These are phyloP conservation scores for Ephialtes manifestator DNA, from an alignment of 2,888 invertebrate genomes.

Conservation along the genomic window DNA sequence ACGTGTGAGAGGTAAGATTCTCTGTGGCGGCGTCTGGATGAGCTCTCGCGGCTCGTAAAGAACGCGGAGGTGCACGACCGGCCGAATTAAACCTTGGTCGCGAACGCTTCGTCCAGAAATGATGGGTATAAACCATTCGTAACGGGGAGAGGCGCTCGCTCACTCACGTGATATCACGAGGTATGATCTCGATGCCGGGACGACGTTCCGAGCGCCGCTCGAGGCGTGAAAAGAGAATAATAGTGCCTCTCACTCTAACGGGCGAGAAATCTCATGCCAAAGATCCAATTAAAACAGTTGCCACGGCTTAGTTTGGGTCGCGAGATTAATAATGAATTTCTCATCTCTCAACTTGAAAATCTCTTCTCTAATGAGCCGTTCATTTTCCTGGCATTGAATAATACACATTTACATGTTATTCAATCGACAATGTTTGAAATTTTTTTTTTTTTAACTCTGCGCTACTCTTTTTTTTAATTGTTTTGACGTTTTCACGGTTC, in stretches of 20 bases:
- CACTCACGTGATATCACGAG: slow-evolving; percentile 63
- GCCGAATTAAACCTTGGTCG: slow-evolving; percentile 59
- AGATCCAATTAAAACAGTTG: slow-evolving; percentile 68
- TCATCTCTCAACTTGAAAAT: slow-evolving; percentile 30
- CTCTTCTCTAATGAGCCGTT: slow-evolving; percentile 27
- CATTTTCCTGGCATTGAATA: slow-evolving; percentile 14
- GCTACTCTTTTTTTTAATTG: not conserved
- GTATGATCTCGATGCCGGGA: slow-evolving; percentile 66
- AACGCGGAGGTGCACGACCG: slow-evolving; percentile 62
- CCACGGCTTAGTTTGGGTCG: slow-evolving; percentile 49
- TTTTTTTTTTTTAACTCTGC: not conserved
- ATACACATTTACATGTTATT: slow-evolving; percentile 25
- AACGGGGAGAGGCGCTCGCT: slow-evolving; percentile 60
- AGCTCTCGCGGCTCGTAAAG: slow-evolving; percentile 54
- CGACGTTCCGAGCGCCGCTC: slow-evolving; percentile 48
- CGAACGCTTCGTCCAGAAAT: slow-evolving; percentile 63
- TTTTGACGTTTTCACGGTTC: not conserved
- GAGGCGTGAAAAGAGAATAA: slow-evolving; percentile 66
- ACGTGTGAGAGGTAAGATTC: slow-evolving; percentile 19
- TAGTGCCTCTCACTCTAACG: slow-evolving; percentile 42
- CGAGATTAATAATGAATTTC: slow-evolving; percentile 62
- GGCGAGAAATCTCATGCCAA: slow-evolving; percentile 35
- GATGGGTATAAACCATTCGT: slow-evolving; percentile 64
- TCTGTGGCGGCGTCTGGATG: slow-evolving; percentile 28
- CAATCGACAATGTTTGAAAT: not conserved